Base-by-base conservation (phyloP, 2,888 invertebrate genomes). In the Machimus atricapillus region DNA sequence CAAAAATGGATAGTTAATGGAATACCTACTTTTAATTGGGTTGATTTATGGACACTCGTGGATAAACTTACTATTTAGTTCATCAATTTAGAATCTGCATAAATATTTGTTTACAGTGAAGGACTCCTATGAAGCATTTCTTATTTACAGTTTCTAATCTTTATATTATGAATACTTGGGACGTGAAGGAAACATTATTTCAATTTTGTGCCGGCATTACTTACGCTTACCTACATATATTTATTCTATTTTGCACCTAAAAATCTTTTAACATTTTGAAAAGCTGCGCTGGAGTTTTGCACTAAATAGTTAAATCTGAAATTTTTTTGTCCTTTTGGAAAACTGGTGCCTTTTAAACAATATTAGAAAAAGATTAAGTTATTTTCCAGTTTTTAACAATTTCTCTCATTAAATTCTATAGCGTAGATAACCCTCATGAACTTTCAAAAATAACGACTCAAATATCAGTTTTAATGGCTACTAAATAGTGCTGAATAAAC, bases 91-190 rank as follows among this genome's bases (percentile, higher is more conserved):
- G 98, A 99, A 93, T 97, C 98, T 91, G 98, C 98, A 91, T 99
- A 99, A 92, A 97, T 99, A 99, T 93, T 99, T 99, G 94, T 99
- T 99, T 94, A 98, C 99, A 86, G 97, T 99, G 90, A 95, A 99
- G 91, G 99, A 99, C 94, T 99, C 99, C 93, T 99, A 99, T 94
- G 99, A 99, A 96, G 99, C 99, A 86, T 99, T 99, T 95, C 99
- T 99, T 92, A 99, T 99, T 93, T 99, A 99, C 95, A 99, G 98
- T 93, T 99, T 99, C 94, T 94, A 99, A 90, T 98, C 98, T 88
- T 94, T 99, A 87, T 99, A 99, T 94, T 99, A 99, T 93, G 99
- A 99, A 93, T 99, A 99, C 93, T 95, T 99, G 90, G 99, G 99
- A 87, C 99, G 99, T 78, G 99, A 99, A 93, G 98, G 99, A 52